Evolutionary conservation across 2,797 vertebrate species (phyloP), one percentile per base, ranked within the genome.

Genomic region (Ctenochaetus hawaiiensis): DNA sequence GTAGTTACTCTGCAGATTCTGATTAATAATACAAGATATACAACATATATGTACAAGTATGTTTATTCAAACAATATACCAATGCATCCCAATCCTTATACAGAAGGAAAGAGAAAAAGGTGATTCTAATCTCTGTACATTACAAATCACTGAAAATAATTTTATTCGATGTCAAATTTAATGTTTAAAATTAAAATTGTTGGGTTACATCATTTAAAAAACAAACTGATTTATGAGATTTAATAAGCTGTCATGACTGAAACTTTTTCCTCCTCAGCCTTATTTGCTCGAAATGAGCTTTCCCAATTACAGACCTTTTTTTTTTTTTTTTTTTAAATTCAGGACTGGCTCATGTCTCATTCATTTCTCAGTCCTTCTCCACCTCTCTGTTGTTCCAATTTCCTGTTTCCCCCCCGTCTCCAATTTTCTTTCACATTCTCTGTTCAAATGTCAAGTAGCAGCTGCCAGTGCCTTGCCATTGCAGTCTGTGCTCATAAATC

Each of bases 371-470:
- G 65, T 80, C 74, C 54, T 61, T 76, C 53, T 75, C 73, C 75
- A 83, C 81, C 83, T 90, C 85, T 83, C 67, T 87, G 87, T 86
- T 89, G 87, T 88, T 92, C 90, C 86, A 92, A 89, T 90, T 91
- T 90, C 90, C 89, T 91, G 90, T 88, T 90, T 84, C 81, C 84
- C 81, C 83, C 78, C 76, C 51, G 52, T 90, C 87, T 83, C 72
- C 86, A 87, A 86, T 89, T 89, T 90, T 93, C 85, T 87, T 78
- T 84, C 90, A 89, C 86, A 72, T 84, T 88, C 77, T 89, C 88
- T 89, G 91, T 89, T 91, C 91, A 94, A 94, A 94, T 95, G 93
- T 94, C 93, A 94, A 93, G 87, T 87, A 92, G 89, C 93, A 91
- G 92, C 92, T 94, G 92, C 90, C 88, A 86, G 87, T 77, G 80